phyloP scores from a whole-genome alignment of 30 jellyfish, hydroid and myxozoan species.

The Turritopsis rubra region DNA sequence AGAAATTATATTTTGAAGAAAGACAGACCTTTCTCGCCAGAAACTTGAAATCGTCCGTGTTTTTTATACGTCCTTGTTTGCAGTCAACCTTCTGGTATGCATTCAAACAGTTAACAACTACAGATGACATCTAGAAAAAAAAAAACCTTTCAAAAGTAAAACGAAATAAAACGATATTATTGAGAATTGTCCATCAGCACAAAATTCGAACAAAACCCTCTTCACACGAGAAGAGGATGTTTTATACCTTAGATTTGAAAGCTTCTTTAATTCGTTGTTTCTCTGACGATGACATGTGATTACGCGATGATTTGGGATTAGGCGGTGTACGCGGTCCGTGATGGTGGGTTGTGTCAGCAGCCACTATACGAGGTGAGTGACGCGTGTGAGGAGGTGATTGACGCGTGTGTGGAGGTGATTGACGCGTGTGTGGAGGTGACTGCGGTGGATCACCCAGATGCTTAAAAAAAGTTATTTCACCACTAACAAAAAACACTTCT shows the following conservation, averaged over 20 bases:
- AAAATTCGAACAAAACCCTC: too few species aligned
- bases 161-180: too few species aligned
- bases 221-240: too few species aligned
- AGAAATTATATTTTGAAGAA: too few species aligned
- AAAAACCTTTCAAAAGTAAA: neutral
- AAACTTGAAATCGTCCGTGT: constrained; percentile 80
- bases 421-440: neutral
- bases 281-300: constrained; percentile 13
- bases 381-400: constrained; percentile 50
- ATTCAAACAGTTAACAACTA: constrained; percentile 81
- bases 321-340: constrained; percentile 63
- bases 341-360: constrained; percentile 83
- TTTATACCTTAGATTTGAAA: constrained; percentile 71
- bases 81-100: constrained; percentile 91
- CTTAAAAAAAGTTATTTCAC: neutral
- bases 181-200: too few species aligned
- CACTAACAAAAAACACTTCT: neutral
- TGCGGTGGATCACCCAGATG: neutral
- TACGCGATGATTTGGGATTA: constrained; percentile 11
- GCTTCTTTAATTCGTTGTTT: constrained; percentile 44
- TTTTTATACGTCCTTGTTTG: constrained; percentile 82
- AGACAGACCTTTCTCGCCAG: constrained; percentile 83
- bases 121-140: constrained; percentile 60
- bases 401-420: neutral
- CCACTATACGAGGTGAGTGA: constrained; percentile 87